These are phyloP conservation scores for Eremobia ochroleuca DNA, from an alignment of 2,888 invertebrate genomes.

Conservation along the genomic window DNA sequence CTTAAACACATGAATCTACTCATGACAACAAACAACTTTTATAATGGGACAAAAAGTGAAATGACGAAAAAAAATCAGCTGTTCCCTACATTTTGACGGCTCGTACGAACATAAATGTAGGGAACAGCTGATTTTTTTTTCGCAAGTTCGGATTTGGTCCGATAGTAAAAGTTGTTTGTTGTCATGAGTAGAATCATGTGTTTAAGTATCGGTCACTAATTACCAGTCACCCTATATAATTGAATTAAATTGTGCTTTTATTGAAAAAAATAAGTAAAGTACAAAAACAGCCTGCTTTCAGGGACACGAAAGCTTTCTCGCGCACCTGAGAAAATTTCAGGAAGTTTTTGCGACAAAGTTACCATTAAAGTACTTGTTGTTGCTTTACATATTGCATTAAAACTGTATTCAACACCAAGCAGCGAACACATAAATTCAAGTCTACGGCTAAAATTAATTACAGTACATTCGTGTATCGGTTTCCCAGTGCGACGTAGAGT, in stretches of 20 bases:
- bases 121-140: too few species aligned
- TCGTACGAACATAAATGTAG: too few species aligned
- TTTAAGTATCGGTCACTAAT: too few species aligned
- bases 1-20: too few species aligned
- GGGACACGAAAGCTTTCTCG: not conserved
- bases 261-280: not conserved
- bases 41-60: too few species aligned
- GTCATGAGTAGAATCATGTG: too few species aligned
- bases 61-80: too few species aligned
- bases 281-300: not conserved
- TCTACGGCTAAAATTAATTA: slow-evolving; percentile 61
- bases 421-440: slow-evolving; percentile 29
- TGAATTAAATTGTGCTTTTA: not conserved
- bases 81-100: too few species aligned
- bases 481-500: slow-evolving; percentile 42
- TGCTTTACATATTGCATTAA: not conserved
- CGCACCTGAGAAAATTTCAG: not conserved
- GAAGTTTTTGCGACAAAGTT: not conserved
- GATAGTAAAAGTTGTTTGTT: too few species aligned
- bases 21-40: too few species aligned
- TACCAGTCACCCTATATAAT: too few species aligned
- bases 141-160: too few species aligned
- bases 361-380: not conserved
- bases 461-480: slow-evolving; percentile 64
- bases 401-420: not conserved